Base-by-base conservation (phyloP, 1,140 invertebrate genomes). In the Polypedilum pembai region DNA sequence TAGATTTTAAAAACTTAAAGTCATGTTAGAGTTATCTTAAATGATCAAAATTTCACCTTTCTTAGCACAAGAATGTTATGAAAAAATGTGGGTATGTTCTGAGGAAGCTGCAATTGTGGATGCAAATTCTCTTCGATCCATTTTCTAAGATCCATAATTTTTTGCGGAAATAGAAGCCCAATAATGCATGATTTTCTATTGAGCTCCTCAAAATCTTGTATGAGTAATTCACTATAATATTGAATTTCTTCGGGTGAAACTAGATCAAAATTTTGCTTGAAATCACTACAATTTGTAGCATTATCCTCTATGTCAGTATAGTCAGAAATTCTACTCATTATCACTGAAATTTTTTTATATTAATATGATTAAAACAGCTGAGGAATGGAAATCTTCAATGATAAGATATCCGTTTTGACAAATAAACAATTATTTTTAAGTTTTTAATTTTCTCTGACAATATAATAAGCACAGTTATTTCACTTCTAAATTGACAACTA, bases 121-220 rank as follows among this genome's bases (percentile, higher is more conserved):
- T n/a, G 4, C 18, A 69, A 21, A 20, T 69, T 69, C 17, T 69
- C 65, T 69, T 69, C 65, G 18, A 69, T n/a, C 65, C 65, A 69
- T 69, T 69, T 69, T 8, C 17, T 18, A 69, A 69, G 17, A 10
- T 69, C 65, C n/a, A 69, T 10, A 10, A 69, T 20, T 20, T 10
- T 18, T 18, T 21, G 15, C 8, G 65, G 65, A 8, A 69, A 18
- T 8, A 3, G 8, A 18, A 69, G 8, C 1, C 65, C 65, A 18
- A 69, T 5, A 0, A 69, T 69, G 18, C 17, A 69, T 10, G 65
- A 18, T 69, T 18, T 69, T 10, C 45, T 12, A 56, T 69, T 69
- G 4, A 69, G 17, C 12, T 69, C 65, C 20, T 69, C 65, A 20
- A 69, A 69, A 10, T 69, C 65, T 18, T 69, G 17, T 10, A 20